A percentile compares a stretch with the other conserved stretches of the same genome.
Conservation (phyloP, 2,888 invertebrate genomes). For the Heteromyza rotundicornis region DNA sequence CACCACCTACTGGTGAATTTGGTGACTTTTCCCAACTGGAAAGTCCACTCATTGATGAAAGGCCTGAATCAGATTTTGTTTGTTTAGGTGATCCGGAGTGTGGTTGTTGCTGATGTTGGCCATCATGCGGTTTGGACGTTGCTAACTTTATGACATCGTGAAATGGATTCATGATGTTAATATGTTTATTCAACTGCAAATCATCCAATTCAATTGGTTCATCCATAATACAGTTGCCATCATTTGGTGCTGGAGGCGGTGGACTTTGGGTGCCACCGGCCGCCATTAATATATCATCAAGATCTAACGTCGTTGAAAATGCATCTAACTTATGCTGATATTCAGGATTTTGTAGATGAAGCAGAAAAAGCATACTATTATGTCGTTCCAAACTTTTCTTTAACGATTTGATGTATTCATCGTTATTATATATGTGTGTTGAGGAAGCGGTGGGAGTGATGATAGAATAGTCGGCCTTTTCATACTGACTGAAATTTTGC, state of each 20-base stretch:
- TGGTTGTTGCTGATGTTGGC: neutral
- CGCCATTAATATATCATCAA: conserved; percentile 45
- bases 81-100: conserved; percentile 42
- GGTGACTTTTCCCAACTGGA: conserved; percentile 86
- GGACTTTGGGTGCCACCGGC: conserved; percentile 70
- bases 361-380: conserved; percentile 60
- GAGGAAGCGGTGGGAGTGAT: conserved; percentile 29
- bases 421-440: conserved; percentile 56
- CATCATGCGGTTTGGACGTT: neutral
- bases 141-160: conserved; percentile 38
- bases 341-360: conserved; percentile 60
- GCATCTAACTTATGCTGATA: conserved; percentile 46
- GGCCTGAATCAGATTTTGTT: conserved; percentile 82
- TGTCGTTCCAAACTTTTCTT: conserved; percentile 59
- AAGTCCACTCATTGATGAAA: conserved; percentile 88
- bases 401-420: conserved; percentile 60
- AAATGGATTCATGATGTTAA: conserved; percentile 46
- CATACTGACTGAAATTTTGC: conserved; percentile 24
- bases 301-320: conserved; percentile 35
- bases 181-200: conserved; percentile 12
- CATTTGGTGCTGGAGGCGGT: conserved; percentile 82
- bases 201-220: conserved; percentile 19
- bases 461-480: neutral
- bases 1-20: conserved; percentile 67
- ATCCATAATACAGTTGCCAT: conserved; percentile 53